Percentiles rank a stretch among this genome's conserved stretches.
These are phyloP conservation scores for Myotis brandtii DNA, from an alignment of 2,113 vertebrate genomes.

Conservation along the genomic window DNA sequence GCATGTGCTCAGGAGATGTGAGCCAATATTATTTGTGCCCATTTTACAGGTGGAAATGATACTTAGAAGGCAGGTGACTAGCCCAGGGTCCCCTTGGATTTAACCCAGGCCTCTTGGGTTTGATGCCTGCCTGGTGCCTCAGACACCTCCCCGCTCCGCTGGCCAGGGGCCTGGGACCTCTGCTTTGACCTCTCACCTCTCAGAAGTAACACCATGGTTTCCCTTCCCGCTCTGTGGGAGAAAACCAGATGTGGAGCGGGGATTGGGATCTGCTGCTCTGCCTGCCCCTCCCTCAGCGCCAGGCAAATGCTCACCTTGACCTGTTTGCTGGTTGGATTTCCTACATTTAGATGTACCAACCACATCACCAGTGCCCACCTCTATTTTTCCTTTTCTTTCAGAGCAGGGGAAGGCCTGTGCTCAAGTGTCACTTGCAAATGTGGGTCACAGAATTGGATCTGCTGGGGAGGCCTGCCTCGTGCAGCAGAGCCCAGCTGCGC, in stretches of 20 bases:
- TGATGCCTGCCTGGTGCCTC: neutral
- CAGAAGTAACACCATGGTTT: neutral
- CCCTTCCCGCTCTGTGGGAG: neutral
- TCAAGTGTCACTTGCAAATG: neutral
- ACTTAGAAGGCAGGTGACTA: neutral
- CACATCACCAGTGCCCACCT: neutral
- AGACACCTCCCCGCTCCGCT: no score
- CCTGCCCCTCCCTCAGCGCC: neutral
- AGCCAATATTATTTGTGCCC: neutral
- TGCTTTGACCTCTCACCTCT: neutral
- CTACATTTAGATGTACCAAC: neutral
- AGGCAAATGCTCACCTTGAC: neutral
- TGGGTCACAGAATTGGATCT: neutral
- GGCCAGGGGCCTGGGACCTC: neutral
- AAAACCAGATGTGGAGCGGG: neutral
- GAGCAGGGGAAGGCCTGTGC: neutral
- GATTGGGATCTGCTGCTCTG: neutral
- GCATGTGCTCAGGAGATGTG: neutral
- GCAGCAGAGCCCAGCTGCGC: fast-evolving
- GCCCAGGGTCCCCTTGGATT: neutral
- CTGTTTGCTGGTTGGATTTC: neutral
- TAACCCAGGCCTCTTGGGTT: neutral
- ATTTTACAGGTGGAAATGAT: neutral
- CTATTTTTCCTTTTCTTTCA: neutral
- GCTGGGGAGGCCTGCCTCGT: fast-evolving